phyloP scores from a whole-genome alignment of 2,113 vertebrate species.

The Bos indicus region DNA sequence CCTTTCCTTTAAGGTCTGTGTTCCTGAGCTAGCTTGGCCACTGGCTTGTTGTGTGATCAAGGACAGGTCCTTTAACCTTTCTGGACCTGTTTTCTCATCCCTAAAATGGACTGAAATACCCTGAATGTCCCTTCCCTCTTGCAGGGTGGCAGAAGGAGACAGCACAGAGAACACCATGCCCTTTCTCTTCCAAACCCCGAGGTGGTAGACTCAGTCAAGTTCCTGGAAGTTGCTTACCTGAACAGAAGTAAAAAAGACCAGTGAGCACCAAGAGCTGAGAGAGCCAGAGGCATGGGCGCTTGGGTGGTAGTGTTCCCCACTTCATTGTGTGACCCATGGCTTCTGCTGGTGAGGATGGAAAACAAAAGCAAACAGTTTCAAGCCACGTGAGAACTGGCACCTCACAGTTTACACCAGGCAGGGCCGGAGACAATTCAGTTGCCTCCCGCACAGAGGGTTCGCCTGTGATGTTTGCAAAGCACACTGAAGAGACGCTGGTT shows the following conservation, averaged over 20 bases:
- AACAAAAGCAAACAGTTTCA: background rate
- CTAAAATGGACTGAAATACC: background rate
- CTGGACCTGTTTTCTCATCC: background rate
- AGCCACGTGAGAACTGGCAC: background rate
- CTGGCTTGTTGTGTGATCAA: background rate
- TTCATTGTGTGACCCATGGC: background rate
- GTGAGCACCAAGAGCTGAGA: background rate
- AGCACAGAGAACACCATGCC: background rate
- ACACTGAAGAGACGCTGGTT: background rate
- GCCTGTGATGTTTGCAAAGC: background rate
- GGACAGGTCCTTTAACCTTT: background rate
- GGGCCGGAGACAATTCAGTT: background rate
- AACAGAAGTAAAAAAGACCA: background rate
- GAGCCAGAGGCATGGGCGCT: background rate
- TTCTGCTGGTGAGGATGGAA: background rate
- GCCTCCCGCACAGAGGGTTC: background rate
- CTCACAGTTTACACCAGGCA: background rate
- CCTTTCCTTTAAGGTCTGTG: background rate
- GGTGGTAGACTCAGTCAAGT: background rate
- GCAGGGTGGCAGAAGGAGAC: background rate
- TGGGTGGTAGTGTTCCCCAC: background rate
- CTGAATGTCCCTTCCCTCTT: background rate
- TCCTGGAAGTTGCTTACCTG: conserved; percentile 55
- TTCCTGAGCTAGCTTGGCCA: background rate
- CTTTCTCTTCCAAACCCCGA: background rate